Evolutionary conservation across 2,797 vertebrate species (phyloP).

Genomic region (Astyanax mexicanus): DNA sequence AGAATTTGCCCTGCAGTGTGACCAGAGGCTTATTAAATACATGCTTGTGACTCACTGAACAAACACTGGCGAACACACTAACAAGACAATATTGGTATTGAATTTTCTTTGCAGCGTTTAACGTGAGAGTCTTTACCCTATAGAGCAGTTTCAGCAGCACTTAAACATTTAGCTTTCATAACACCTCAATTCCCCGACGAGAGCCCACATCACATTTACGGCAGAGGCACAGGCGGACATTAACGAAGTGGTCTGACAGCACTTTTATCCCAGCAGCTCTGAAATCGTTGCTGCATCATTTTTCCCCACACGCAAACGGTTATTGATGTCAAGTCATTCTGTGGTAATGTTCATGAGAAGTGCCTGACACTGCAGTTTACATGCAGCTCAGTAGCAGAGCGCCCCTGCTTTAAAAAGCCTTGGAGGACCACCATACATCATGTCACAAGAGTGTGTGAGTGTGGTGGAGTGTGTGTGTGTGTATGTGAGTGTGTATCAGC

Average conservation of each 20-base stretch:
- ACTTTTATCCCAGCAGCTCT: slow-evolving; percentile 51
- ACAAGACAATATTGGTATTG: background rate
- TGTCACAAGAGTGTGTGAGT: slow-evolving; percentile 42
- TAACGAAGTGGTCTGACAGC: slow-evolving; percentile 53
- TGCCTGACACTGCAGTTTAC: slow-evolving; percentile 68
- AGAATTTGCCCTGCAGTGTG: too few species aligned
- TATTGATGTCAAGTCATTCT: slow-evolving; percentile 56
- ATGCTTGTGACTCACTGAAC: too few species aligned
- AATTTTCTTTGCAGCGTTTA: background rate
- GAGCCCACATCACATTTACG: background rate
- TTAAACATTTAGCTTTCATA: slow-evolving; percentile 25
- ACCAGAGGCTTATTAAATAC: too few species aligned
- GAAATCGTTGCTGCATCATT: slow-evolving; percentile 51
- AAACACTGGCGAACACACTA: too few species aligned
- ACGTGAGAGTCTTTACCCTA: background rate
- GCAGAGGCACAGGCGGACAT: slow-evolving; percentile 20
- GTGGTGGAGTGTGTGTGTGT: too few species aligned
- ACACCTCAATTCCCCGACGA: slow-evolving; percentile 36
- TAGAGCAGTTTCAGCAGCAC: background rate
- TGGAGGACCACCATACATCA: slow-evolving; percentile 62
- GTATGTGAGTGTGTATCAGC: slow-evolving; percentile 23
- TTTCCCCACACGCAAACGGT: slow-evolving; percentile 33
- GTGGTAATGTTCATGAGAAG: slow-evolving; percentile 55
- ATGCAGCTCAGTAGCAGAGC: slow-evolving; percentile 53
- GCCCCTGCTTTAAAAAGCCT: slow-evolving; percentile 52